Evolutionary conservation across 2,797 vertebrate genomes (phyloP), one percentile per base, ranked within the genome.

Genomic region (Thripadectes ignobilis): DNA sequence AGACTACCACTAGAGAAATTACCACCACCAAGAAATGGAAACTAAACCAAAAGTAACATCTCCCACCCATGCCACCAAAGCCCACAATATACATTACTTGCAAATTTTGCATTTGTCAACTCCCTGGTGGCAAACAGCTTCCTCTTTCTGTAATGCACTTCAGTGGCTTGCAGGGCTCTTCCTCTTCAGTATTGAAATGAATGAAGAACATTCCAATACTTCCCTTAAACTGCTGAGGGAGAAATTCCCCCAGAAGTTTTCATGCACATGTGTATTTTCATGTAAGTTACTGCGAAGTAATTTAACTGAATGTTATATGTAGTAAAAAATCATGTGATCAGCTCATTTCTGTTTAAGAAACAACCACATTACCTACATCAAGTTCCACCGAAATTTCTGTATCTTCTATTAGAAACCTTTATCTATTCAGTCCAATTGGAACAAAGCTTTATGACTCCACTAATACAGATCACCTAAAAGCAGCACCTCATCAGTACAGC

Each of bases 61-160:
- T 22, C 32, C 13, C 12, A 45, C 38, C 6, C 0, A 6, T 0
- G 1, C 43, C 59, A 71, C 71, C 45, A 58, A 76, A 82, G 65
- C 21, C 65, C 45, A 24, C 3, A 0, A 29, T 2, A 38, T 0
- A 1, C 0, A 0, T 39, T 38, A 61, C 69, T 88, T 26, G 63
- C 9, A 52, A 91, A 68, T 75, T 54, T 30, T 73, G 16, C n/a
- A 26, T 38, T 58, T 90, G 43, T 45, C 73, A 81, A 30, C n/a
- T 78, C 62, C 41, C n/a, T 58, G 6, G 3, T 14, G 54, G 66
- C 24, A 62, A 72, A 54, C 30, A 78, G 36, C 58, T 58, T 75
- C 77, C 62, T 36, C 49, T 32, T 66, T 74, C 76, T 59, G 61
- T 12, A 20, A 54, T 20, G 65, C n/a, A 75, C 34, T 43, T 88